Evolutionary conservation across 2,888 invertebrate genomes (phyloP).

Genomic region (Pomacea canaliculata): DNA sequence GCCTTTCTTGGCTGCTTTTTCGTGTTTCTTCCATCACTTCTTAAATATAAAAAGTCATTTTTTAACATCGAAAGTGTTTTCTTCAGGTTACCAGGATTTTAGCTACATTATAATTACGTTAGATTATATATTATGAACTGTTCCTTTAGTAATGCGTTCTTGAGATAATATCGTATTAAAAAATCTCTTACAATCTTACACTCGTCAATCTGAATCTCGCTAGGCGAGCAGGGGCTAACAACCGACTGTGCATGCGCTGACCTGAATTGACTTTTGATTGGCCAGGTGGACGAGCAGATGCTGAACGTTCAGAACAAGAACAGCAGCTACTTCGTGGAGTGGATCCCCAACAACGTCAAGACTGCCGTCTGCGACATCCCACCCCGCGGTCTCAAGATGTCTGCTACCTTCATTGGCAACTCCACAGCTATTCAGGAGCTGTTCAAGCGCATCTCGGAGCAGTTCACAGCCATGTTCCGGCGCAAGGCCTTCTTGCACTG

Average conservation of each 20-base stretch:
- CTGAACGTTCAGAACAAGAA: constrained; percentile 78
- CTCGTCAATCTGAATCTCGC: no score
- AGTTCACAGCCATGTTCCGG: constrained; percentile 85
- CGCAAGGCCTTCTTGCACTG: constrained; percentile 97
- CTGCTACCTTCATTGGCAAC: constrained; percentile 86
- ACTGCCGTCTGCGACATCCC: constrained; percentile 92
- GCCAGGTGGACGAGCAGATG: constrained; percentile 81
- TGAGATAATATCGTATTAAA: no score
- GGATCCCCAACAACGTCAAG: constrained; percentile 74
- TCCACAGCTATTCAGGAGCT: constrained; percentile 63
- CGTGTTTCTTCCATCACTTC: no score
- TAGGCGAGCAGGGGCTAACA: no score
- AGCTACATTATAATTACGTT: no score
- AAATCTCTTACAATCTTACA: no score
- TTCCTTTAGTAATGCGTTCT: no score
- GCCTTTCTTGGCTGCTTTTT: not conserved
- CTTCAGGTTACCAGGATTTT: no score
- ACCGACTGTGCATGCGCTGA: not conserved
- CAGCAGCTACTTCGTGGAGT: constrained; percentile 62
- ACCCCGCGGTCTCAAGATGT: constrained; percentile 80
- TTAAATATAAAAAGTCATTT: no score
- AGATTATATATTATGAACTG: no score
- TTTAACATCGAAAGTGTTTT: no score
- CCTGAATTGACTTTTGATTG: not conserved
- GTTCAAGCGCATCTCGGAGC: constrained; percentile 60